These are phyloP conservation scores for Macaria liturata DNA, from an alignment of 2,888 invertebrate species.

Conservation along the genomic window DNA sequence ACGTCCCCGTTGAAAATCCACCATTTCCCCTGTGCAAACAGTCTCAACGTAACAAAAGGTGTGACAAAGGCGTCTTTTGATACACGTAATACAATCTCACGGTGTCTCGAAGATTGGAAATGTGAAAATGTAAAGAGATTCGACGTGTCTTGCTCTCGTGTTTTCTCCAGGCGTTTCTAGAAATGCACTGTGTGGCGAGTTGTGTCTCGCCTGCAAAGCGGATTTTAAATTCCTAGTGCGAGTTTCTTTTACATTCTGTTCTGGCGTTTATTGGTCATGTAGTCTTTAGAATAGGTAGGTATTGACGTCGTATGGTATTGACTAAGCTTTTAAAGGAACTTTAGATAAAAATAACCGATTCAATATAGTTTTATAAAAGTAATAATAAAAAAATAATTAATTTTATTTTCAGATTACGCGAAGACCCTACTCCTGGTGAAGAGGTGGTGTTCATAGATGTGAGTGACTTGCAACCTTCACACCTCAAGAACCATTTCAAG, in stretches of 20 bases:
- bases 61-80: constrained; percentile 11
- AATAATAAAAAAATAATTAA: no score
- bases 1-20: constrained; percentile 29
- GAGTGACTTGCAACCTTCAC: constrained; percentile 68
- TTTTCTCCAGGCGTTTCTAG: constrained; percentile 7
- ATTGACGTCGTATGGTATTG: no score
- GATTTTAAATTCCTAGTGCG: no score
- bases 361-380: no score
- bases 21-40: constrained; percentile 25
- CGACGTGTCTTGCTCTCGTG: constrained; percentile 10
- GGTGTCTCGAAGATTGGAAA: constrained; percentile 5
- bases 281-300: no score
- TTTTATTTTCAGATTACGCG: constrained; percentile 61
- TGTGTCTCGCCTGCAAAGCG: not conserved
- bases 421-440: constrained; percentile 73
- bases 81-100: constrained; percentile 13
- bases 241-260: no score
- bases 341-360: no score
- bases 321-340: no score
- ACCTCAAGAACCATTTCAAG: constrained; percentile 73
- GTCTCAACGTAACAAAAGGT: constrained; percentile 13
- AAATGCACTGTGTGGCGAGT: not conserved
- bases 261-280: no score
- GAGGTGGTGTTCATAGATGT: constrained; percentile 76
- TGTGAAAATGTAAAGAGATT: constrained; percentile 18